These are phyloP conservation scores for Percopsis transmontana DNA, from an alignment of 2,113 vertebrate species.

Conservation along the genomic window DNA sequence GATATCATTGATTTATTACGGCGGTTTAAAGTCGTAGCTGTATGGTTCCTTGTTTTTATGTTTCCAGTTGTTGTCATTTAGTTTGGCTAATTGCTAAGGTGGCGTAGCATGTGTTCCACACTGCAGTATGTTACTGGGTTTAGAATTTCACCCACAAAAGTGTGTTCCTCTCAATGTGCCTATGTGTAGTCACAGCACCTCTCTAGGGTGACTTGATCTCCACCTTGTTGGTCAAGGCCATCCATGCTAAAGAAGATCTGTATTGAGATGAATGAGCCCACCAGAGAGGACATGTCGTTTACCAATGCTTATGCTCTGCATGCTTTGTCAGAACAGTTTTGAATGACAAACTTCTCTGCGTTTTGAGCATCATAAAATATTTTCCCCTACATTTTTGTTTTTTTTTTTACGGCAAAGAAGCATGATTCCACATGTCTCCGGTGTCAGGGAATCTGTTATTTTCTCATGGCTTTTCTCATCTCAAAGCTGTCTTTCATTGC, in stretches of 20 bases:
- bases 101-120: not conserved
- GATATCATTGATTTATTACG: slow-evolving; percentile 28
- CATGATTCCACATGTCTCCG: slow-evolving; percentile 48
- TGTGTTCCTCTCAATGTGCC: not conserved
- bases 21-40: slow-evolving; percentile 8
- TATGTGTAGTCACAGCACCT: slow-evolving; percentile 3
- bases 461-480: too few relatives aligned
- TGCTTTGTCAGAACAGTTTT: slow-evolving; percentile 43
- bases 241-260: slow-evolving; percentile 12
- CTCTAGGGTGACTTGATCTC: not conserved
- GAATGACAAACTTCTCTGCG: slow-evolving; percentile 41
- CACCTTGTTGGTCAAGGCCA: slow-evolving; percentile 40
- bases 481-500: slow-evolving; percentile 26
- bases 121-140: slow-evolving; percentile 5
- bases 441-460: too few relatives aligned
- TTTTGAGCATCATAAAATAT: slow-evolving; percentile 54
- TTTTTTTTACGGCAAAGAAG: slow-evolving; percentile 28
- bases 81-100: not conserved
- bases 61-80: not conserved
- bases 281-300: slow-evolving; percentile 22
- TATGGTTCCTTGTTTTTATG: slow-evolving; percentile 25
- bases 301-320: slow-evolving; percentile 42
- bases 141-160: not conserved
- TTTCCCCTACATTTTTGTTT: slow-evolving; percentile 44
- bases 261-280: slow-evolving; percentile 28